Conservation (phyloP, 2,113 vertebrate genomes). For the Agelaius tricolor region DNA sequence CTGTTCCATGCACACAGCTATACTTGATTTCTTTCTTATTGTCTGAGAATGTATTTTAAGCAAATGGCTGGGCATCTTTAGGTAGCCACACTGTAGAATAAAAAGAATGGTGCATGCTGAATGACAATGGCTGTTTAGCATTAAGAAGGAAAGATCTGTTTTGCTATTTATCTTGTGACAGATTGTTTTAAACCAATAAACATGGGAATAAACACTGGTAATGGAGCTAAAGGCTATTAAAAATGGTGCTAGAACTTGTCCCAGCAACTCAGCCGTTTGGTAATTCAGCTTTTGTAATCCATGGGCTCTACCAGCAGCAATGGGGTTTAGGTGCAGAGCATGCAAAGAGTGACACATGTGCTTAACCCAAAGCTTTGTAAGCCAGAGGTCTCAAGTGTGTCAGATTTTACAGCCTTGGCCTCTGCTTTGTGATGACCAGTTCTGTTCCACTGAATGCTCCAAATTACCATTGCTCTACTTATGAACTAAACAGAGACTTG, state of each 20-base stretch:
- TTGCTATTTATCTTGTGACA: background rate
- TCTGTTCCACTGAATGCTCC: background rate
- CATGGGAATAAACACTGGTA: background rate
- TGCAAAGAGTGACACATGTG: background rate
- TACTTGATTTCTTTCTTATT: background rate
- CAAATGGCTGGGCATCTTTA: background rate
- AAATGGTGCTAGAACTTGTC: background rate
- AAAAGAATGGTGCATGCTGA: background rate
- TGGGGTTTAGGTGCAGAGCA: background rate
- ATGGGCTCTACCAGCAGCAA: background rate
- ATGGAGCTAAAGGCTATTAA: background rate
- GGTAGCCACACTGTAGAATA: background rate
- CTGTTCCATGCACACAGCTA: background rate
- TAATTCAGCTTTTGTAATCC: background rate
- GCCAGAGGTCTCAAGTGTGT: background rate
- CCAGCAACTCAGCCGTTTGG: background rate
- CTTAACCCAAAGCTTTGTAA: background rate
- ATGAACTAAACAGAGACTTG: background rate
- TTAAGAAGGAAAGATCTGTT: background rate
- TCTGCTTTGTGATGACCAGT: background rate
- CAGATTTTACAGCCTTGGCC: background rate
- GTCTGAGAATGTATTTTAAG: background rate
- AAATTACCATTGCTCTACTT: background rate
- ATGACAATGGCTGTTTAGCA: background rate
- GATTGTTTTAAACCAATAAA: background rate